Conservation (phyloP, 2,797 vertebrate species). For the Sebastes melanostomus region DNA sequence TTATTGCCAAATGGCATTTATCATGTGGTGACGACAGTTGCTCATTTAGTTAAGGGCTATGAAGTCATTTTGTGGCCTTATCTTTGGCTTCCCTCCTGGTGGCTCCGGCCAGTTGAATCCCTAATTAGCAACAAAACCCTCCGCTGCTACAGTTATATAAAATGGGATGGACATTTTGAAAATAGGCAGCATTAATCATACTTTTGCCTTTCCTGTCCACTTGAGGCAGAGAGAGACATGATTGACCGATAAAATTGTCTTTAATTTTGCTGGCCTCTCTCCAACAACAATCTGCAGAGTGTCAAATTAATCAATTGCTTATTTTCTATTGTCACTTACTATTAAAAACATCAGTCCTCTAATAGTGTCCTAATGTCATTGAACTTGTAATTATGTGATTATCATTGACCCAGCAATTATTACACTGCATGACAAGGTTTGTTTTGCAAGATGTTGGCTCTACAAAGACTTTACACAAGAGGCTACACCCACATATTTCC, state of each 20-base stretch:
- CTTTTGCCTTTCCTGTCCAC: neutral
- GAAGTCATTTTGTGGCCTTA: neutral
- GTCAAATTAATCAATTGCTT: neutral
- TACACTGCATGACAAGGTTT: neutral
- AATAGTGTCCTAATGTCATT: neutral
- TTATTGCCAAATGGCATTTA: neutral
- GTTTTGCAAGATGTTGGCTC: neutral
- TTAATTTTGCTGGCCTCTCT: neutral
- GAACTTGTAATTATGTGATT: neutral
- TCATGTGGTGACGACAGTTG: neutral
- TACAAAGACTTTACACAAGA: too few species aligned
- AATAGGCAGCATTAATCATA: neutral
- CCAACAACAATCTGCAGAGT: neutral
- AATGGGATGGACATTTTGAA: neutral
- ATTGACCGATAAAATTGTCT: neutral
- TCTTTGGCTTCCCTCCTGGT: neutral
- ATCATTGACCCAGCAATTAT: too few species aligned
- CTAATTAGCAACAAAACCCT: neutral
- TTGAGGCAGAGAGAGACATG: neutral
- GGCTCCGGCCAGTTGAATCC: neutral
- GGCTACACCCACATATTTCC: neutral
- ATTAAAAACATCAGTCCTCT: neutral
- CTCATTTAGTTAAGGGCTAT: neutral
- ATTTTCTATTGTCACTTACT: neutral
- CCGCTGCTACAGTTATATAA: neutral